phyloP scores from a whole-genome alignment of 2,113 vertebrate species.

The Scartelaos histophorus region DNA sequence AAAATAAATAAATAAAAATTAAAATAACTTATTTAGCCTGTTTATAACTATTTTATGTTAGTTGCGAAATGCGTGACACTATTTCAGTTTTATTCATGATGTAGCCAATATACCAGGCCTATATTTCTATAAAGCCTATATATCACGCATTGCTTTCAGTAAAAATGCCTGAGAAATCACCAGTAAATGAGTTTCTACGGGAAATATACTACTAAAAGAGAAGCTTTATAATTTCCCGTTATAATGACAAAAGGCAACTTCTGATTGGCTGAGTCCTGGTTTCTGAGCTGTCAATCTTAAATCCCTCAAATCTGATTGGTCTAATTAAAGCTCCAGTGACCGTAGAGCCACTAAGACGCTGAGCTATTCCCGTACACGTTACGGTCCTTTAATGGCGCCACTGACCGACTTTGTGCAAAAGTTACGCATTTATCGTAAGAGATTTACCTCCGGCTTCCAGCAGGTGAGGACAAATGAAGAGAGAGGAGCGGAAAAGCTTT shows the following conservation, averaged over 20 bases:
- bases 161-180: too few relatives aligned
- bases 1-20: too few relatives aligned
- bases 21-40: too few relatives aligned
- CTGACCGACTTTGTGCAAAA: too few relatives aligned
- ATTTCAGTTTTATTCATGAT: too few relatives aligned
- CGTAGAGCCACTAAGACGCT: conserved; percentile 19
- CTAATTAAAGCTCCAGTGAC: neutral
- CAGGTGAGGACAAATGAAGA: conserved; percentile 79
- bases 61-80: too few relatives aligned
- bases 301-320: conserved; percentile 66
- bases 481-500: conserved; percentile 61
- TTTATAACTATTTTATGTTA: too few relatives aligned
- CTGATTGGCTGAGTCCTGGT: conserved; percentile 44
- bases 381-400: conserved; percentile 37
- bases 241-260: neutral
- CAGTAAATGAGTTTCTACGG: too few relatives aligned
- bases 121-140: too few relatives aligned
- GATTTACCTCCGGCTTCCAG: conserved; percentile 47
- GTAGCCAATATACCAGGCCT: too few relatives aligned
- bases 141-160: too few relatives aligned
- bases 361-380: conserved; percentile 66
- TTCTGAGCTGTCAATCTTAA: conserved; percentile 33
- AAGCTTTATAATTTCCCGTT: neutral
- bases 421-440: conserved; percentile 34
- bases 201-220: neutral